Conservation (phyloP, 2,888 invertebrate genomes). For the Hecatera dysodea region DNA sequence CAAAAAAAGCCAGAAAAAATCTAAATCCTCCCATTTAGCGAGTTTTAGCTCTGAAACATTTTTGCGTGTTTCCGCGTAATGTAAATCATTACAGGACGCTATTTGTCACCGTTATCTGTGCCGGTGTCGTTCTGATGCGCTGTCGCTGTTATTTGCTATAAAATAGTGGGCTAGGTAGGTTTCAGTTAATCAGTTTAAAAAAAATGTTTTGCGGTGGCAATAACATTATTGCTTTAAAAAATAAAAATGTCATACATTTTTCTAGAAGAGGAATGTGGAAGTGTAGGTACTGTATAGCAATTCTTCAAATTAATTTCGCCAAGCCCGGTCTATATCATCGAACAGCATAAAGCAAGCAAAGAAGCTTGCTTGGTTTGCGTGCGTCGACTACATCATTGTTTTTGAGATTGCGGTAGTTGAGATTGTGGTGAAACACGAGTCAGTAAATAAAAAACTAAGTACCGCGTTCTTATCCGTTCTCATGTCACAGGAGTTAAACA, state of each 20-base stretch:
- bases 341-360: background rate
- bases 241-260: too few species aligned
- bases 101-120: conserved; percentile 58
- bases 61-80: conserved; percentile 39
- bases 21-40: conserved; percentile 14
- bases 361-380: too few species aligned
- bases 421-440: too few species aligned
- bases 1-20: background rate
- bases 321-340: background rate
- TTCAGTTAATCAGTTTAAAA: background rate
- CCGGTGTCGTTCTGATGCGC: conserved; percentile 25
- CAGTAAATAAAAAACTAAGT: too few species aligned
- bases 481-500: too few species aligned
- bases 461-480: too few species aligned
- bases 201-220: too few species aligned
- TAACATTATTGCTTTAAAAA: too few species aligned
- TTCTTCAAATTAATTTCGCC: background rate
- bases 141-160: conserved; percentile 19
- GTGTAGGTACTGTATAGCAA: background rate
- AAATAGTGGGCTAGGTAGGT: background rate
- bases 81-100: conserved; percentile 51
- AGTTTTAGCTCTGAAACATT: conserved; percentile 22
- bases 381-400: too few species aligned
- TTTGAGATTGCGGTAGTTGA: too few species aligned
- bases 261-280: too few species aligned